phyloP scores from a whole-genome alignment of 2,797 vertebrate species.

The Ibycter americanus region DNA sequence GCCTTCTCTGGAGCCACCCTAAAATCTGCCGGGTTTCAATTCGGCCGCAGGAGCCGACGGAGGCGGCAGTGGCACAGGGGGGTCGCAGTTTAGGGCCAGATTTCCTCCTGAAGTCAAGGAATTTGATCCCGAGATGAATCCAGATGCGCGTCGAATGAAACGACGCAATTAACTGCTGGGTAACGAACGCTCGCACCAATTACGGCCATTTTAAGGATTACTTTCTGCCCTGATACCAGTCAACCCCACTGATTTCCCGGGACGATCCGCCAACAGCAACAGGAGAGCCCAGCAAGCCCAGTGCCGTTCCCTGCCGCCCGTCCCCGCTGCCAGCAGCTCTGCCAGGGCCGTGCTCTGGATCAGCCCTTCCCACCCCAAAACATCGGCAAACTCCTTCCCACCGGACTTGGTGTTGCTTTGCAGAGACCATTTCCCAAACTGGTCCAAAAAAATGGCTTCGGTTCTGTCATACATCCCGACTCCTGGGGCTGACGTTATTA shows the following conservation, averaged over 20 bases:
- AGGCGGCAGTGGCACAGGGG: background rate
- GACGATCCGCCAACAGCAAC: background rate
- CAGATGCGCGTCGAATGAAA: rapidly evolving
- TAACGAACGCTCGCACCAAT: rapidly evolving
- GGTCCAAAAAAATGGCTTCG: background rate
- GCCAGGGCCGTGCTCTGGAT: background rate
- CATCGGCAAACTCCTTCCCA: background rate
- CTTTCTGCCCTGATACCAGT: rapidly evolving
- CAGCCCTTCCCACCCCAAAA: background rate
- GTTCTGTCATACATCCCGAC: background rate
- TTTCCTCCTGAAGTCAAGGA: background rate
- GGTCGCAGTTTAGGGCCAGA: background rate
- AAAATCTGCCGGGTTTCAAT: background rate
- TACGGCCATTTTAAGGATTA: rapidly evolving
- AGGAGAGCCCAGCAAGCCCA: background rate
- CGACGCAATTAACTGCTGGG: background rate
- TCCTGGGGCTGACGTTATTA: background rate
- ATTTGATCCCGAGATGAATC: background rate
- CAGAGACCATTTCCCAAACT: background rate
- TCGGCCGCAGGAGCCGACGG: background rate
- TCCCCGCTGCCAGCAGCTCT: background rate
- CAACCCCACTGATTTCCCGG: rapidly evolving
- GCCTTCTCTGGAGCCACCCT: background rate
- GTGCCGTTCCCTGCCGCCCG: background rate
- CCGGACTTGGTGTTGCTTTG: rapidly evolving